These are phyloP conservation scores for Falco concolor DNA, from an alignment of 2,797 vertebrate species.

Conservation along the genomic window DNA sequence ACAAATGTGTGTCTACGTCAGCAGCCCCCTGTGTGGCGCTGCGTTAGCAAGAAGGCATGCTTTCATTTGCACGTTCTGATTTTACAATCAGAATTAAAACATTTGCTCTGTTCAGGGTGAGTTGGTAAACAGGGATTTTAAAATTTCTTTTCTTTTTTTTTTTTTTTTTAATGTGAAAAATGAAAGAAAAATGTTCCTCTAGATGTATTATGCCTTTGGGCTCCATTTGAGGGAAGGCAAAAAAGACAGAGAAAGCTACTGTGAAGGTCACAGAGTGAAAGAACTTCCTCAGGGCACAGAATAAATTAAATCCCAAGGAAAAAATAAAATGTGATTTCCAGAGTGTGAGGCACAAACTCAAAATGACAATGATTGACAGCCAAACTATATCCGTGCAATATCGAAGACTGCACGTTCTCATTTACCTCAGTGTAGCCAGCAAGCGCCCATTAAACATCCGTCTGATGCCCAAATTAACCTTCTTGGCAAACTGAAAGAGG, in stretches of 20 bases:
- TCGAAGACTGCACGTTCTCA: slow-evolving; percentile 84
- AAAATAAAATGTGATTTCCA: slow-evolving; percentile 95
- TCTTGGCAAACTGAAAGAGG: slow-evolving; percentile 99
- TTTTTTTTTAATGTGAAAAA: slow-evolving; percentile 68
- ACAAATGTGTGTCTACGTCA: slow-evolving; percentile 3
- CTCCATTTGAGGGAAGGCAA: slow-evolving; percentile 70
- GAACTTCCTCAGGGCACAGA: slow-evolving; percentile 98
- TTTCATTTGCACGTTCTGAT: slow-evolving; percentile 27
- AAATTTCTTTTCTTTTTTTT: slow-evolving; percentile 60
- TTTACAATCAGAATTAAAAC: slow-evolving; percentile 59
- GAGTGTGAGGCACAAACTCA: slow-evolving; percentile 90
- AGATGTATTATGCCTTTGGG: slow-evolving; percentile 80
- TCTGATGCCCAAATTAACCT: slow-evolving; percentile 99
- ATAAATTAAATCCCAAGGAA: slow-evolving; percentile 97
- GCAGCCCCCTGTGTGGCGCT: neutral
- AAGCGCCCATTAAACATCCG: slow-evolving; percentile 89
- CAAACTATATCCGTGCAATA: slow-evolving; percentile 89
- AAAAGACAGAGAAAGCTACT: slow-evolving; percentile 82
- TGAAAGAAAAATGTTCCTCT: slow-evolving; percentile 76
- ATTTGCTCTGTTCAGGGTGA: slow-evolving; percentile 60
- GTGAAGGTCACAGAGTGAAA: slow-evolving; percentile 98
- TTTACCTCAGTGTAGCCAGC: slow-evolving; percentile 85
- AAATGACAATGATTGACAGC: slow-evolving; percentile 98
- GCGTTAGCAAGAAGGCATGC: neutral
- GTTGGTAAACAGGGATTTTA: slow-evolving; percentile 67